A percentile compares a stretch with the other conserved stretches of the same genome.
phyloP scores from a whole-genome alignment of 2,888 invertebrate genomes.

The Drosophila barbarae region DNA sequence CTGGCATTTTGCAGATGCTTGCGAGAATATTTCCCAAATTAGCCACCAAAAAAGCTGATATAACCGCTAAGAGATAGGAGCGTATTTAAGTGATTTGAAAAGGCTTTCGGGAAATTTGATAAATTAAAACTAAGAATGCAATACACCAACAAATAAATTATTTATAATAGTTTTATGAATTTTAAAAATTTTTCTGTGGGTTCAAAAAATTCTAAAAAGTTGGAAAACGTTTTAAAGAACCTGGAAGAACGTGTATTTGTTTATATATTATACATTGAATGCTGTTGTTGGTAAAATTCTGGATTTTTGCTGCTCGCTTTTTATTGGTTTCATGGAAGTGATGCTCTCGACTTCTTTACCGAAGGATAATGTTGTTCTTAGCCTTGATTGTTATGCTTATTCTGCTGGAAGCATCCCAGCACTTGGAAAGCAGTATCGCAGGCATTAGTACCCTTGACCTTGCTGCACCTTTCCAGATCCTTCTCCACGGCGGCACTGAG shows the following conservation, averaged over 20 bases:
- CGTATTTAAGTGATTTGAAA: not conserved
- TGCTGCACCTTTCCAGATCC: slow-evolving; percentile 37
- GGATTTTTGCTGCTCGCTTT: not conserved
- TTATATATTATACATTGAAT: not conserved
- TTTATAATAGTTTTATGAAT: not conserved
- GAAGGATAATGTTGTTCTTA: not conserved
- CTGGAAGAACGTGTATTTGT: not conserved
- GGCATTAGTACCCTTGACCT: slow-evolving; percentile 41
- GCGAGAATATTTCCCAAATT: slow-evolving; percentile 41
- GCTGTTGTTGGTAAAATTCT: not conserved
- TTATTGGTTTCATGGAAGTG: not conserved
- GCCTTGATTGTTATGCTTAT: not conserved
- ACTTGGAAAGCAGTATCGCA: slow-evolving; percentile 54
- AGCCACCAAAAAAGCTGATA: slow-evolving; percentile 29
- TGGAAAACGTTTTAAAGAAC: not conserved
- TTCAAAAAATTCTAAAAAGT: not conserved
- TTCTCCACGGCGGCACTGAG: slow-evolving; percentile 1
- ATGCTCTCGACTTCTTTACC: not conserved
- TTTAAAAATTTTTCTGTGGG: too few species aligned
- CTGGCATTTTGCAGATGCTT: slow-evolving; percentile 54
- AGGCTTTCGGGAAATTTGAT: not conserved
- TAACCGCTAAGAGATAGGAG: slow-evolving; percentile 3
- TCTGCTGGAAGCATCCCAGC: slow-evolving; percentile 35
- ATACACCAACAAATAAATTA: not conserved
- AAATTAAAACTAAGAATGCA: not conserved